Percentiles rank a stretch among this genome's conserved stretches.
Conservation (phyloP, 2,113 vertebrate genomes). For the Serinus canaria region DNA sequence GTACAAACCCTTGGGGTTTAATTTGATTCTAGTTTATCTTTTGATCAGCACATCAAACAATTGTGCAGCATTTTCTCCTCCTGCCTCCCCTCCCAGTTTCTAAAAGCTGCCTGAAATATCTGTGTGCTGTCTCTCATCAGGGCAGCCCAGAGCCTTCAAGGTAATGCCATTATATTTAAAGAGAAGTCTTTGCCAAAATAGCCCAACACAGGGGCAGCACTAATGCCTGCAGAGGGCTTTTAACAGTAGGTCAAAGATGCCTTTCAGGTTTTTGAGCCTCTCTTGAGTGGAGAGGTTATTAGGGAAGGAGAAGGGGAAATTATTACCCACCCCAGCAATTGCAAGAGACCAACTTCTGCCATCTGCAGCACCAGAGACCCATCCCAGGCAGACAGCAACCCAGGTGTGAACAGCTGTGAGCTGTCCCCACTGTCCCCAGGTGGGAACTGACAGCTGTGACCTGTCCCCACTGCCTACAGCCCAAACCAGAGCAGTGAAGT, state of each 20-base stretch:
- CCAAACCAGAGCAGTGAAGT: neutral
- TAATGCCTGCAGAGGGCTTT: neutral
- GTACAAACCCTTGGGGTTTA: slow-evolving; percentile 44
- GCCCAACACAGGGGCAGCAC: neutral
- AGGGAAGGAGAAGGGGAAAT: neutral
- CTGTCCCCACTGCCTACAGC: neutral
- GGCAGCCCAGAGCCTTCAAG: neutral
- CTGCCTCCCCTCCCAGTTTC: neutral
- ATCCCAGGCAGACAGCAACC: neutral
- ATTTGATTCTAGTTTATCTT: slow-evolving; percentile 57
- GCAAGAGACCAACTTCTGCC: neutral
- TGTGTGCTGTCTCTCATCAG: neutral
- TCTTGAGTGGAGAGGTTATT: neutral
- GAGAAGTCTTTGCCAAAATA: neutral
- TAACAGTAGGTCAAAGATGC: neutral
- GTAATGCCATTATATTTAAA: neutral
- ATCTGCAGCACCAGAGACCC: neutral
- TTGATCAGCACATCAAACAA: slow-evolving; percentile 64
- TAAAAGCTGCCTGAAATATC: slow-evolving; percentile 7
- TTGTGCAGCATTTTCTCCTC: neutral
- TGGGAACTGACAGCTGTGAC: neutral
- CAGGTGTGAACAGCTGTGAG: neutral
- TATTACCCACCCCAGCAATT: neutral
- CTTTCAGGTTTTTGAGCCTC: neutral
- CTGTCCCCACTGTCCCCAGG: neutral